phyloP scores from a whole-genome alignment of 2,888 invertebrate genomes.

The Pemphredon lugubris region DNA sequence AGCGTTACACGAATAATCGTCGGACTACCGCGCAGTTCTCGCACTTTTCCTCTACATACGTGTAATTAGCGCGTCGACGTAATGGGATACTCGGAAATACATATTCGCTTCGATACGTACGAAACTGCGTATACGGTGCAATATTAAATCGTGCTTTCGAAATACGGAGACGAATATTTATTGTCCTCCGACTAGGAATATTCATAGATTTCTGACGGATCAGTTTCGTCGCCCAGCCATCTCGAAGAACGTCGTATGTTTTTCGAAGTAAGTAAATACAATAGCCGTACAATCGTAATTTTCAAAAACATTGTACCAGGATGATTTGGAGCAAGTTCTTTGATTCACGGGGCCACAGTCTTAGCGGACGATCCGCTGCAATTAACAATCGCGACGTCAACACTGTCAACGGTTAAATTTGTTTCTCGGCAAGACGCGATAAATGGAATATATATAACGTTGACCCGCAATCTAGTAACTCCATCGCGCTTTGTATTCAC shows the following conservation, averaged over 20 bases:
- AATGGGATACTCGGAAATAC: neutral
- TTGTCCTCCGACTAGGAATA: neutral
- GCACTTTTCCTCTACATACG: neutral
- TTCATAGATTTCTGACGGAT: too few relatives aligned
- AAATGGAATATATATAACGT: slow-evolving; percentile 31
- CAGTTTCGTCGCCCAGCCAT: too few relatives aligned
- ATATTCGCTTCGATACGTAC: too few relatives aligned
- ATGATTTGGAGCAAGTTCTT: neutral
- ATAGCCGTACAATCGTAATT: too few relatives aligned
- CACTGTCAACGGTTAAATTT: slow-evolving; percentile 22
- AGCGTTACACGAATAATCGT: neutral
- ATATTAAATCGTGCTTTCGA: neutral
- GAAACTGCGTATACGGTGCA: neutral
- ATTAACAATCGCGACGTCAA: slow-evolving; percentile 38
- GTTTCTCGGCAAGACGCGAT: slow-evolving; percentile 19
- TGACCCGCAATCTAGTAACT: slow-evolving; percentile 32
- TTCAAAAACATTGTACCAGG: too few relatives aligned
- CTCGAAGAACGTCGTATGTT: too few relatives aligned
- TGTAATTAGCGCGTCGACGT: neutral
- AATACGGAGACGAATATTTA: neutral
- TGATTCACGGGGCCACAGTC: neutral
- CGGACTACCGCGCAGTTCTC: neutral
- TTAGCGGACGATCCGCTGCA: neutral
- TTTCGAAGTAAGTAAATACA: too few relatives aligned
- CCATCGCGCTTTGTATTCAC: slow-evolving; percentile 28